These are phyloP conservation scores for Enoplosus armatus DNA, from an alignment of 2,797 vertebrate species.

Conservation along the genomic window DNA sequence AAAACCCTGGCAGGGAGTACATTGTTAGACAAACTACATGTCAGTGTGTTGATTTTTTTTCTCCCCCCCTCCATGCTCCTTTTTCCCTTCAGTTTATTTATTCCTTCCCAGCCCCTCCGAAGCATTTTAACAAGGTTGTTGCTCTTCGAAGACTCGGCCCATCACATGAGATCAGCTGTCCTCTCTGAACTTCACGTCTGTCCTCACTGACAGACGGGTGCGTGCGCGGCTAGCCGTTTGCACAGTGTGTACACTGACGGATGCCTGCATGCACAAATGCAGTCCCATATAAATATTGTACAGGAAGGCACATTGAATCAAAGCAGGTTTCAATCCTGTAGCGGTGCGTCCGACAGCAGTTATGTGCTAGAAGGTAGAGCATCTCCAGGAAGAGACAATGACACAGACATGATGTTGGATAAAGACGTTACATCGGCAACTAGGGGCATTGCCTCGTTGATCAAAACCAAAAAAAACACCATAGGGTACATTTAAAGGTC, in stretches of 20 bases:
- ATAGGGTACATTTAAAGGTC: neutral
- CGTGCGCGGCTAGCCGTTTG: neutral
- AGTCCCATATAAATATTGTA: neutral
- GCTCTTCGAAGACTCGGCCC: conserved; percentile 78
- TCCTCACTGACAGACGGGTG: conserved; percentile 30
- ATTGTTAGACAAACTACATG: conserved; percentile 84
- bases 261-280: neutral
- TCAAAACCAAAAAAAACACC: neutral
- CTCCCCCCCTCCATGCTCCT: conserved; percentile 35
- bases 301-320: neutral
- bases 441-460: no score
- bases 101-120: conserved; percentile 66
- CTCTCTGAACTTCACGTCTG: conserved; percentile 69
- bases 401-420: no score
- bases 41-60: conserved; percentile 78
- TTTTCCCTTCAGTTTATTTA: conserved; percentile 75
- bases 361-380: no score
- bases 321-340: neutral
- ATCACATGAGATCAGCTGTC: conserved; percentile 75
- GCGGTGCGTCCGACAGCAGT: no score
- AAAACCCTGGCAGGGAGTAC: conserved; percentile 80
- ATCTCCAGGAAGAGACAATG: no score
- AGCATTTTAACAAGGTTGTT: conserved; percentile 80
- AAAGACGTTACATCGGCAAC: no score
- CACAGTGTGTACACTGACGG: neutral